Percentiles rank a stretch among this genome's conserved stretches.
Evolutionary conservation across 1,140 invertebrate genomes (phyloP).

Genomic region (Dreissena rostriformis): DNA sequence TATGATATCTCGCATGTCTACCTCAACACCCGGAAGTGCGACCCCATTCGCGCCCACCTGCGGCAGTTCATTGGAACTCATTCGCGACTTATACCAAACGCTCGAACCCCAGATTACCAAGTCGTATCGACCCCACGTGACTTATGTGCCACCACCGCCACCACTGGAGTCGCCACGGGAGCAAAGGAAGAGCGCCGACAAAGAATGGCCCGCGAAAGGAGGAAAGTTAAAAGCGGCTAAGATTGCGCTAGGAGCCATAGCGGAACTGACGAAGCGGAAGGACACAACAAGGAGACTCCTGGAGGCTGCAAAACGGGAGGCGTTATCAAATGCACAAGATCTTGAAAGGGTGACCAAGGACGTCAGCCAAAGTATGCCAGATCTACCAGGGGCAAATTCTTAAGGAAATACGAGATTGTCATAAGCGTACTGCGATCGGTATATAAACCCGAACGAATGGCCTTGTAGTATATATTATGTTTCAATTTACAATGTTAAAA

Average conservation of each 20-base stretch:
- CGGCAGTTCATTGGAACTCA: constrained; percentile 16
- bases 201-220: background rate
- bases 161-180: no score
- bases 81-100: constrained; percentile 25
- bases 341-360: background rate
- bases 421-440: no score
- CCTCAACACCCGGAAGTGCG: constrained; percentile 13
- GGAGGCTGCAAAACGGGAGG: constrained; percentile 1
- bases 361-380: constrained; percentile 4
- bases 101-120: constrained; percentile 48
- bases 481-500: no score
- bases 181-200: no score
- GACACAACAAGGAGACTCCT: constrained; percentile 3
- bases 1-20: constrained; percentile 28
- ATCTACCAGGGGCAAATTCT: background rate
- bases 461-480: no score
- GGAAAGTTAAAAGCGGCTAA: constrained; percentile 23
- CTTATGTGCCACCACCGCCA: constrained; percentile 17
- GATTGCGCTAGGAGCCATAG: constrained; percentile 15
- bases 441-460: no score
- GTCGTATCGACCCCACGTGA: constrained; percentile 37
- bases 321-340: background rate
- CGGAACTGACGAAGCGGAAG: constrained; percentile 24
- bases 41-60: background rate
- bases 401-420: background rate